Conservation (phyloP, 1,140 invertebrate species). For the Eriosoma lanigerum region DNA sequence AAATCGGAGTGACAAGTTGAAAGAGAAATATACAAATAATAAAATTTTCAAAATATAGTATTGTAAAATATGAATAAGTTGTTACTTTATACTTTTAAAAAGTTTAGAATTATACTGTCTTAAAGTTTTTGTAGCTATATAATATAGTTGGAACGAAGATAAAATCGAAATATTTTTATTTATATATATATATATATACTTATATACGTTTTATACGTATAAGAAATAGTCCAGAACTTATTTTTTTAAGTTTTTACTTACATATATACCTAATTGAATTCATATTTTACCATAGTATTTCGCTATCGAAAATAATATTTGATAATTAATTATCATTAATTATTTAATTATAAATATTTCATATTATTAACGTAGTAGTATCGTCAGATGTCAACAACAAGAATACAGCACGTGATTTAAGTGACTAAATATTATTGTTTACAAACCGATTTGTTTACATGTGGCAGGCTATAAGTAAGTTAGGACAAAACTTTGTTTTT, state of each 20-base stretch:
- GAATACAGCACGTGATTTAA: slow-evolving; percentile 9
- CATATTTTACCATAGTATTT: slow-evolving; percentile 7
- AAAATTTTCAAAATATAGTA: not conserved
- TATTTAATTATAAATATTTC: not conserved
- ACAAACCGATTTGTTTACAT: slow-evolving; percentile 1
- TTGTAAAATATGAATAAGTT: slow-evolving; percentile 13
- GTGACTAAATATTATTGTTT: too few species aligned
- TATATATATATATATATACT: not conserved
- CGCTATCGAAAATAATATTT: not conserved
- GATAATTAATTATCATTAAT: too few species aligned
- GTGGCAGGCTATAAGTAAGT: not conserved
- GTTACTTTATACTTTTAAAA: slow-evolving; percentile 16
- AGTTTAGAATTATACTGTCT: slow-evolving; percentile 28
- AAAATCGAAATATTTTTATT: slow-evolving; percentile 27
- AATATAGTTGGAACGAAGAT: not conserved
- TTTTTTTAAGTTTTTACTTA: not conserved
- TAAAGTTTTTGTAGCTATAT: slow-evolving; percentile 24
- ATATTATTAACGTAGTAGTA: slow-evolving; percentile 13
- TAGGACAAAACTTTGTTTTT: slow-evolving; percentile 15
- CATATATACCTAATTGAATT: not conserved
- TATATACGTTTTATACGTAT: too few species aligned
- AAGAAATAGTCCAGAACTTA: not conserved
- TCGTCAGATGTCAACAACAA: slow-evolving; percentile 24
- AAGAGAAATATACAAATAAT: not conserved
- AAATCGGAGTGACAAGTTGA: not conserved